Evolutionary conservation across 2,797 vertebrate genomes (phyloP).

Genomic region (Graptemys geographica): DNA sequence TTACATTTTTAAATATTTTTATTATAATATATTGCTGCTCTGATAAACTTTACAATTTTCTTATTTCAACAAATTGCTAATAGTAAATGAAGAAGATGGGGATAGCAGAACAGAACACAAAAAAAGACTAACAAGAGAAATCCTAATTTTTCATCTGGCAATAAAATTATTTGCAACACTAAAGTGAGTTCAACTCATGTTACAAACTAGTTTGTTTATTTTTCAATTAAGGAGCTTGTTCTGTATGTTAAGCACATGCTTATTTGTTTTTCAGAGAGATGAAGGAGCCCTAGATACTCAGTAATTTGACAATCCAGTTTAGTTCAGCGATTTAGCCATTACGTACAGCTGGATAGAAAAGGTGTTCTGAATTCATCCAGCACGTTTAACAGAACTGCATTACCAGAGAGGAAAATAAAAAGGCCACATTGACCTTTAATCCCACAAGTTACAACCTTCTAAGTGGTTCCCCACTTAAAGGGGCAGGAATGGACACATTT

Average conservation of each 20-base stretch:
- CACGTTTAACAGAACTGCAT: neutral
- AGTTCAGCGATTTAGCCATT: slow-evolving; percentile 41
- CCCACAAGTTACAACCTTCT: slow-evolving; percentile 2
- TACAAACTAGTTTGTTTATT: slow-evolving; percentile 14
- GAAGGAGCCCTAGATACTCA: neutral
- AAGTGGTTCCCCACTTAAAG: neutral
- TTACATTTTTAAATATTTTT: slow-evolving; percentile 69
- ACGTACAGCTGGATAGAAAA: neutral
- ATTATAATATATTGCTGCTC: slow-evolving; percentile 56
- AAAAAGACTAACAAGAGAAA: slow-evolving; percentile 29
- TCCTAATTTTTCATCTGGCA: slow-evolving; percentile 26
- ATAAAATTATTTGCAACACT: slow-evolving; percentile 58
- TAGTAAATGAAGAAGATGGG: slow-evolving; percentile 47
- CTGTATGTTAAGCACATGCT: slow-evolving; percentile 49
- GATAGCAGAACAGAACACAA: slow-evolving; percentile 49
- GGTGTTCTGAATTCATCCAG: neutral
- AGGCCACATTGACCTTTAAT: slow-evolving; percentile 48
- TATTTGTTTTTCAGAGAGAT: neutral
- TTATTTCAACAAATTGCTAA: slow-evolving; percentile 51
- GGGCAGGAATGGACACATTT: neutral
- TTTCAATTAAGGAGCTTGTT: slow-evolving; percentile 35
- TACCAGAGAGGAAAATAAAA: slow-evolving; percentile 32
- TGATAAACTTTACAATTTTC: slow-evolving; percentile 68
- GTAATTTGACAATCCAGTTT: slow-evolving; percentile 13
- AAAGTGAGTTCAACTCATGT: slow-evolving; percentile 55